A percentile compares a stretch with the other conserved stretches of the same genome.
These are phyloP conservation scores for Ptyas mucosa DNA, from an alignment of 2,113 vertebrate genomes.

Conservation along the genomic window DNA sequence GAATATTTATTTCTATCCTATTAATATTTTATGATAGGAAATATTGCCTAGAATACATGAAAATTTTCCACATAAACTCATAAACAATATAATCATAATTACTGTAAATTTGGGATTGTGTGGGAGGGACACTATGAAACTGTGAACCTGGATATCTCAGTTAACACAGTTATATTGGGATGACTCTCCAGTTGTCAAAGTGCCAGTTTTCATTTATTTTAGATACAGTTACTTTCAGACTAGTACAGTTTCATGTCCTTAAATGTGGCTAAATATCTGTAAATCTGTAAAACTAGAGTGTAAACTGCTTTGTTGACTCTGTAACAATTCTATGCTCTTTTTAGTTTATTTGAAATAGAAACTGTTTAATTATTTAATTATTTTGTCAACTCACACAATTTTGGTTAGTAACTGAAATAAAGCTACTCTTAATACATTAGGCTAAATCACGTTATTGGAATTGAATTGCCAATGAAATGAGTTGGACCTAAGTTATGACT, in stretches of 20 bases:
- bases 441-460: not conserved
- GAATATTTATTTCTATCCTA: not conserved
- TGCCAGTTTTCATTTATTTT: not conserved
- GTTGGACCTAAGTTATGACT: not conserved
- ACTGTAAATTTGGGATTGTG: not conserved
- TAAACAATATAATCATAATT: not conserved
- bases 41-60: not conserved
- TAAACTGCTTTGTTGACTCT: not conserved
- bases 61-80: not conserved
- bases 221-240: not conserved
- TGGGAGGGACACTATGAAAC: not conserved
- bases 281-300: not conserved
- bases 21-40: not conserved
- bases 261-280: not conserved
- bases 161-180: not conserved
- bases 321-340: not conserved
- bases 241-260: not conserved
- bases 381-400: not conserved
- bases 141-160: not conserved
- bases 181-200: not conserved
- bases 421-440: not conserved
- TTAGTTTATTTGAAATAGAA: not conserved
- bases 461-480: not conserved
- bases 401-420: not conserved
- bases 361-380: not conserved